Base-by-base conservation (phyloP, 2,888 invertebrate species). In the Xylocampa areola region DNA sequence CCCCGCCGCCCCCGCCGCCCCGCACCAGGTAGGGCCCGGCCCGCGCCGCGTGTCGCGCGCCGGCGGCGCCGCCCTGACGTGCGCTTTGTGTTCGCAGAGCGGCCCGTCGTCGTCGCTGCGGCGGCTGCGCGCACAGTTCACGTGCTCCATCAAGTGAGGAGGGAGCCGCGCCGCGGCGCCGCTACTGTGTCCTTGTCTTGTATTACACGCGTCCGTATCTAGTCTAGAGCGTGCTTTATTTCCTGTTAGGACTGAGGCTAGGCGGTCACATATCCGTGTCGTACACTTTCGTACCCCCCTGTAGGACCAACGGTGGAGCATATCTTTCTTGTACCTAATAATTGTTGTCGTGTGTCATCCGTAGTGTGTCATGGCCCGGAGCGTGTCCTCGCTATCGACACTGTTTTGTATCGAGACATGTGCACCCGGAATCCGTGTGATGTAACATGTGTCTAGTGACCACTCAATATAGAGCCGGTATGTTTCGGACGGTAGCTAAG, bases 101-200 rank as follows among this genome's bases (percentile, higher is more conserved):
- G 79, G 73, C 41, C 70, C 84, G 48, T 27, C 72, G 71, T 61
- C 83, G 58, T 79, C 89, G 67, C 82, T 91, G 84, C 86, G 79
- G 57, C 86, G 89, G 40, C 85, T 91, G 76, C 91, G 91, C 68
- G 91, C 90, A 68, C 91, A 87, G 64, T 91, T 90, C 82, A 75
- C 91, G 49, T 88, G 91, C 86, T 88, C 90, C 73, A 89, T 85
- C 82, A 88, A 91, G 88, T 91, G 83, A 87, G 66, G 54, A 45
- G 35, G 1, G 11, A 33, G 14, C 13, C 21, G 16, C 36, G 2
- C 8, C 37, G n/a, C 29, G 23, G 6, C 36, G 33, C 29, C 25
- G 14, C 32, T 4, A 33, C 16, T 1, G 23, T 44, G 66, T 48
- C 44, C n/a, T 45, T 41, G 67, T 65, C 33, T 37, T 49, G 37